phyloP scores from a whole-genome alignment of 2,797 vertebrate genomes.

The Lepidocolaptes lacrymiger region DNA sequence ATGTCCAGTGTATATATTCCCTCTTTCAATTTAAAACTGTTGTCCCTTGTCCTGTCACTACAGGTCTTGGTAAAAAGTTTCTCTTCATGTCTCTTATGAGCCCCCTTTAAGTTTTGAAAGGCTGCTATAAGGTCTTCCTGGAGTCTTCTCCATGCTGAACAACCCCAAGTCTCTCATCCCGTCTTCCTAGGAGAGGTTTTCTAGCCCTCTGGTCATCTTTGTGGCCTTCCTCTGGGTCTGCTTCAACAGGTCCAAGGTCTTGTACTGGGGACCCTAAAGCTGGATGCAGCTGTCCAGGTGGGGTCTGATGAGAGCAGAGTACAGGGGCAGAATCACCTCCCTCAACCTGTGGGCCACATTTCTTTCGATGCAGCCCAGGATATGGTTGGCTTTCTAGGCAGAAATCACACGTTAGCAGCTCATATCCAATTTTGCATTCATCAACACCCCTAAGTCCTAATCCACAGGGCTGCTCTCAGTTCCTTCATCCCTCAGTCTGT shows the following conservation, averaged over 20 bases:
- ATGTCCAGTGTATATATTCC: neutral
- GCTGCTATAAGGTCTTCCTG: neutral
- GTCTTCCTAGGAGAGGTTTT: neutral
- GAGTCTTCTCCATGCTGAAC: neutral
- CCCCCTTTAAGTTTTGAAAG: neutral
- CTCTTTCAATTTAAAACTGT: neutral
- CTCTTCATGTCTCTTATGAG: neutral
- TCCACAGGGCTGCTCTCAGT: neutral
- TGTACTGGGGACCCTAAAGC: neutral
- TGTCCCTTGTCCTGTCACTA: neutral
- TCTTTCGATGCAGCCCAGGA: neutral
- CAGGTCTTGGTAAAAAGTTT: neutral
- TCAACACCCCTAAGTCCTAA: neutral
- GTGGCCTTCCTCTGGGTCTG: neutral
- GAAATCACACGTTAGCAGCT: neutral
- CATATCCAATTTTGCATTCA: neutral
- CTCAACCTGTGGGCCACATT: fast-evolving
- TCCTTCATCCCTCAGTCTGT: neutral
- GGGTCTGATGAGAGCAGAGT: fast-evolving
- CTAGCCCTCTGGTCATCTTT: neutral
- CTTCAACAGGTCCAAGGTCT: neutral
- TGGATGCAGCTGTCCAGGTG: neutral
- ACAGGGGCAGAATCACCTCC: neutral
- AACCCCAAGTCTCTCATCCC: neutral
- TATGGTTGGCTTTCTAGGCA: neutral